These are phyloP conservation scores for Helicoverpa zea DNA, from an alignment of 1,140 invertebrate species.

Conservation along the genomic window DNA sequence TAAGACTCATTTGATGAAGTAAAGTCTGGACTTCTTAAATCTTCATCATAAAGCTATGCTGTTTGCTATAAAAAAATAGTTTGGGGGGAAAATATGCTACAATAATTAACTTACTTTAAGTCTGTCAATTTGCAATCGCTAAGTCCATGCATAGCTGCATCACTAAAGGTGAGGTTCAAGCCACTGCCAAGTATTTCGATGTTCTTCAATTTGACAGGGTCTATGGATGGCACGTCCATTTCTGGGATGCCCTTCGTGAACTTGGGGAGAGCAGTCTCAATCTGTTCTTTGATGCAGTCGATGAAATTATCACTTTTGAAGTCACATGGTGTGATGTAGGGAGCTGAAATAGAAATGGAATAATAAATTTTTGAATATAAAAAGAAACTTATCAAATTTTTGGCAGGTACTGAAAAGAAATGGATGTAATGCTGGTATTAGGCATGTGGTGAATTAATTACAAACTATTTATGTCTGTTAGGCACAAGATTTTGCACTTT, in stretches of 20 bases:
- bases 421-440: no score
- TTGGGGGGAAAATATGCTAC: no score
- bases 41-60: no score
- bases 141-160: slow-evolving; percentile 73
- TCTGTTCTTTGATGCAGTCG: slow-evolving; percentile 81
- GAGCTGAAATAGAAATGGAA: slow-evolving; percentile 78
- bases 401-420: no score
- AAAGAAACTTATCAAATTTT: neutral
- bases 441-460: no score
- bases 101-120: slow-evolving; percentile 68
- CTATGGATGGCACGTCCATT: slow-evolving; percentile 76
- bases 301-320: slow-evolving; percentile 75
- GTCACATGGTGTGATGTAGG: slow-evolving; percentile 84
- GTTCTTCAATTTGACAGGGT: slow-evolving; percentile 80
- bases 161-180: slow-evolving; percentile 69
- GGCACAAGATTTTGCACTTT: no score
- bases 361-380: neutral
- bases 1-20: no score
- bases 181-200: slow-evolving; percentile 76
- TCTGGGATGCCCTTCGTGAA: slow-evolving; percentile 85
- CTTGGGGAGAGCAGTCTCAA: slow-evolving; percentile 75
- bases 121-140: slow-evolving; percentile 64
- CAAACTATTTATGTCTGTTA: no score
- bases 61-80: no score
- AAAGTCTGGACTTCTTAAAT: no score